A percentile compares a stretch with the other conserved stretches of the same genome.
Conservation (phyloP, 2,797 vertebrate species). For the Centropyge bicolor region DNA sequence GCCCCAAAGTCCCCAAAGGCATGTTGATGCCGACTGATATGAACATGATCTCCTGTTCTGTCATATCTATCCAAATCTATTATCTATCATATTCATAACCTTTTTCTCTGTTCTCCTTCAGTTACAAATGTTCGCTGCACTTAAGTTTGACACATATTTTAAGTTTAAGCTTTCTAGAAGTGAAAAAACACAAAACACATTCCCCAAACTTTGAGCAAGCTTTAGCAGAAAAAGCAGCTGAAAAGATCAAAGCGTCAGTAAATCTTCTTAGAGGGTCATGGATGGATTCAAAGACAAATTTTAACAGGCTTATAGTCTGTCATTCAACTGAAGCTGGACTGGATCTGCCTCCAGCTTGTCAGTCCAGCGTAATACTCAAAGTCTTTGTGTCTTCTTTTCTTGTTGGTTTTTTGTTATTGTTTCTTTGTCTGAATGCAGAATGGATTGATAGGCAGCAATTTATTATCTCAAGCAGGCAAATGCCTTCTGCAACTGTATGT, state of each 20-base stretch:
- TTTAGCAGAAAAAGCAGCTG: constrained; percentile 26
- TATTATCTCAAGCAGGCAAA: constrained; percentile 3
- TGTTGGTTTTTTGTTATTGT: not conserved
- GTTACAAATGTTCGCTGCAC: not conserved
- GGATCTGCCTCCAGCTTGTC: constrained; percentile 38
- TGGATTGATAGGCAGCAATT: not conserved
- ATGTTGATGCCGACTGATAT: not conserved
- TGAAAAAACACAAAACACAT: constrained; percentile 9
- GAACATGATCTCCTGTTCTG: constrained; percentile 11
- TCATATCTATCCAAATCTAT: not conserved
- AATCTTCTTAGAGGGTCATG: constrained; percentile 72
- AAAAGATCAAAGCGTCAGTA: constrained; percentile 46
- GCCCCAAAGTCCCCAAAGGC: not conserved
- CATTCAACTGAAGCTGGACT: constrained; percentile 28
- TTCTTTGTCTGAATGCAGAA: constrained; percentile 2
- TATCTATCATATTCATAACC: not conserved
- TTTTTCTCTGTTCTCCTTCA: not conserved
- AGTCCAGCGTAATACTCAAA: constrained; percentile 26
- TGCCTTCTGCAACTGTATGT: not conserved
- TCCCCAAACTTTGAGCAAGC: constrained; percentile 31
- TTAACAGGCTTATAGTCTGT: constrained; percentile 62
- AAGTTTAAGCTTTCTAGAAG: not conserved
- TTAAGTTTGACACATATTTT: constrained; percentile 22
- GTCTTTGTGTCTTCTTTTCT: constrained; percentile 19
- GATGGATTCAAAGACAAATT: constrained; percentile 65